These are phyloP conservation scores for Alethe diademata DNA, from an alignment of 2,113 vertebrate species.

Conservation along the genomic window DNA sequence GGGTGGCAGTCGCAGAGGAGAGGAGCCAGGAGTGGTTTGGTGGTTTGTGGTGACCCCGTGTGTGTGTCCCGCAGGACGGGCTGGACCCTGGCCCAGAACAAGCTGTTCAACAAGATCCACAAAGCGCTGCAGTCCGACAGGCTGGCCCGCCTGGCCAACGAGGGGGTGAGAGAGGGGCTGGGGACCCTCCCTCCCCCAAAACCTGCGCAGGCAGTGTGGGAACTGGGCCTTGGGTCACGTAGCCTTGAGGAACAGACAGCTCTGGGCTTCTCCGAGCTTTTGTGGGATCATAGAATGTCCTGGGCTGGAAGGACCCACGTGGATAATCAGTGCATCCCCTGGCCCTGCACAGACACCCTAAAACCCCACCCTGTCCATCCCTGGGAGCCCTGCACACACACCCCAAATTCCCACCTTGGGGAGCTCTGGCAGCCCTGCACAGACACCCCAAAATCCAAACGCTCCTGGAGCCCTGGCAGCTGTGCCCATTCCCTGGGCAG, in stretches of 20 bases:
- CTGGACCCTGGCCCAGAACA: conserved; percentile 95
- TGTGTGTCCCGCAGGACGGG: conserved; percentile 76
- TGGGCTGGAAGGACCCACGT: background rate
- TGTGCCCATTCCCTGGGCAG: background rate
- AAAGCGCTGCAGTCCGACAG: conserved; percentile 93
- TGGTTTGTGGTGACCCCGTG: rapidly evolving
- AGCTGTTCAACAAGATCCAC: conserved; percentile 96
- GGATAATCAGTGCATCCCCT: background rate
- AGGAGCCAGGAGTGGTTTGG: rapidly evolving
- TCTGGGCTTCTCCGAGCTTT: background rate
- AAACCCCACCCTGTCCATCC: background rate
- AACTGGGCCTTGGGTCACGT: background rate
- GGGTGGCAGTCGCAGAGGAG: background rate
- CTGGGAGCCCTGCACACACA: background rate
- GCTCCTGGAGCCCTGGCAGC: background rate
- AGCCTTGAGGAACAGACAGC: background rate
- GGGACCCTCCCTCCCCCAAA: rapidly evolving
- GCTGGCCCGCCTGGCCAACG: conserved; percentile 91
- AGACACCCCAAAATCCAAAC: background rate
- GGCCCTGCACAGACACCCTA: background rate
- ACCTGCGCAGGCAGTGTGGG: rapidly evolving
- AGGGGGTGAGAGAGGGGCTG: conserved; percentile 81
- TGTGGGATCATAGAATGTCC: background rate
- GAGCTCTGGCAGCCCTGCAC: background rate
- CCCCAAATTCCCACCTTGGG: too few species aligned